Base-by-base conservation (phyloP, 2,888 invertebrate species). In the Hydropsyche betteni region DNA sequence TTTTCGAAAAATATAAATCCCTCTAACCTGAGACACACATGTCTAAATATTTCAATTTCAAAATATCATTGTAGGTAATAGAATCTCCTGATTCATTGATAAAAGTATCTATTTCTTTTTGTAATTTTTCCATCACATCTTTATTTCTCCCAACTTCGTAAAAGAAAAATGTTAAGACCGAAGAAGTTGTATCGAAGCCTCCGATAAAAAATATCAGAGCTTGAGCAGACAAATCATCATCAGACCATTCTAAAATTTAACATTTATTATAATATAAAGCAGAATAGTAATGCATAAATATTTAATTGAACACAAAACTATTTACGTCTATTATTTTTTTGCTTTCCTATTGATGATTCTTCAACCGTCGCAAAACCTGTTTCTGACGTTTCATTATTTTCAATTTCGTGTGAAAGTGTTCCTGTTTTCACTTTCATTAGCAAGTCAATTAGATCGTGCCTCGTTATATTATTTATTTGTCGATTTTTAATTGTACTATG, bases 21-120 rank as follows among this genome's bases (percentile, higher is more conserved):
- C 5, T 24, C 33, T 38, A 52, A 74, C 80, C 12, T 80, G 77
- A 69, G n/a, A 74, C 16, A 7, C 68, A 68, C 74, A 74, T 74
- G 8, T 74, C 74, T 69, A 74, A 69, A 38, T 80, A 80, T 24
- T 78, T 78, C 80, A 80, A 76, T 14, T 74, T 75, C 53, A 75
- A 74, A 12, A 80, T 33, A 75, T 61, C 76, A 50, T 79, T 79
- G 71, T 80, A 80, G 7, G 74, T 78, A 6, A 80, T 7, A 14
- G 74, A 73, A 3, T 77, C 78, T 16, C 53, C 74, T 10, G 78
- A 76, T 4, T 80, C 76, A 10, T 80, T 69, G 64, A 82, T 73
- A 6, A 83, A 81, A 0, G 80, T 68, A 71, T 84, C 83, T 16
- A 84, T 82, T 68, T 84, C 83, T 0, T 80, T 75, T 7, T 81